Evolutionary conservation across 1,140 invertebrate species (phyloP), one percentile per base, ranked within the genome.

Genomic region (Caenorhabditis briggsae): DNA sequence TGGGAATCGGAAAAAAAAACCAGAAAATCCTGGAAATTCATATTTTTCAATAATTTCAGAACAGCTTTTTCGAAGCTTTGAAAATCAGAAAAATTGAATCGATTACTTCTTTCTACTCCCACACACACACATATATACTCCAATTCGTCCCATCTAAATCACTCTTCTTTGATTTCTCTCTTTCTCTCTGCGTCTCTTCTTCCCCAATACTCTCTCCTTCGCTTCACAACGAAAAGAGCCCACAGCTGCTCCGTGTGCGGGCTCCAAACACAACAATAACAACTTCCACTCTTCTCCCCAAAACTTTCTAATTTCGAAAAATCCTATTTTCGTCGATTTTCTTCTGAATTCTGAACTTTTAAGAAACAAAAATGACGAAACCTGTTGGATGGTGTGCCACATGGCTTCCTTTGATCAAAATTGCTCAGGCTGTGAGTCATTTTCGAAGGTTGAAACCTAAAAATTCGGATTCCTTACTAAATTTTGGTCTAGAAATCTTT

Each of bases 321-420:
- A 16, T 3, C n/a, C 5, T n/a, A 25, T 58, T n/a, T 58, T 58
- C n/a, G n/a, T n/a, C n/a, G n/a, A 7, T 18, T 70, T 70, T 70
- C 46, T 43, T 20, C 11, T 1, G n/a, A 18, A 59, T 20, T 18
- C 8, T 23, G 33, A 59, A 20, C 0, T 25, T 0, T 41, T 1
- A 25, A 70, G n/a, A n/a, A 70, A 0, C 3, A 50, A 78, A 50
- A 78, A 78, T 78, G 70, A 78, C 70, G 46, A 78, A 78, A 11
- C 20, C 70, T 6, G 33, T 78, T 11, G 70, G 70, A 2, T 78
- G 70, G 70, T 78, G 70, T 78, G 70, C 70, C 70, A 78, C 70
- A 2, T 78, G 70, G 70, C 70, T 78, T 78, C 70, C 70, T 5
- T 12, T 78, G 18, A 78, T 78, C 46, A 78, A 78, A 50, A 16